These are phyloP conservation scores for Cremastobaeus sp. DNA, from an alignment of 2,888 invertebrate species.

Conservation along the genomic window DNA sequence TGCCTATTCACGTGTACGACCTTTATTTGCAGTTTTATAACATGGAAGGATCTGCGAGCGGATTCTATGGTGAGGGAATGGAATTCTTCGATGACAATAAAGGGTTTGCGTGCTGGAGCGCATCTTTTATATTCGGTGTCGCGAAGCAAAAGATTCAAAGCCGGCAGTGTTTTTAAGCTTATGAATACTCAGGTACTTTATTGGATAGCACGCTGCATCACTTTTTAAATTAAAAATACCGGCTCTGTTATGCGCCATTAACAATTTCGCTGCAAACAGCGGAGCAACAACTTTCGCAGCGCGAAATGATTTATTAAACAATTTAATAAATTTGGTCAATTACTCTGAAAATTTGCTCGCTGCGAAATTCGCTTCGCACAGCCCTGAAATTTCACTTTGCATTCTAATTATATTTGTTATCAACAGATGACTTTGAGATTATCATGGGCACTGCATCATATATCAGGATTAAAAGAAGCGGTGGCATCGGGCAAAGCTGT, in stretches of 20 bases:
- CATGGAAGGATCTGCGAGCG: slow-evolving; percentile 93
- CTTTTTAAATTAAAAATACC: no score
- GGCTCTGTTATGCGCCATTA: no score
- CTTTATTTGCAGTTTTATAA: slow-evolving; percentile 82
- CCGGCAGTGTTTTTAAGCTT: slow-evolving; percentile 90
- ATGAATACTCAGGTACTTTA: slow-evolving; percentile 88
- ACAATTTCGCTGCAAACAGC: no score
- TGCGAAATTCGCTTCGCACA: no score
- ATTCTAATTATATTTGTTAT: slow-evolving; percentile 1
- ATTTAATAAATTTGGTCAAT: no score
- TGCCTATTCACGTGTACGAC: no score
- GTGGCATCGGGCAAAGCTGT: slow-evolving; percentile 83
- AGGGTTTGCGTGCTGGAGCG: slow-evolving; percentile 83
- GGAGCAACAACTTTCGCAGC: no score
- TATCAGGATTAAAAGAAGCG: slow-evolving; percentile 84
- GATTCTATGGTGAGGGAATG: slow-evolving; percentile 85
- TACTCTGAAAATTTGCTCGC: no score
- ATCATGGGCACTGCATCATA: slow-evolving; percentile 87
- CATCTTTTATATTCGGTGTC: slow-evolving; percentile 87
- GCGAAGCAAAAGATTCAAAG: slow-evolving; percentile 88
- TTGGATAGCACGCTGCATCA: no score
- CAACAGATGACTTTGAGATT: slow-evolving; percentile 87
- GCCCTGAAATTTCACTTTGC: no score
- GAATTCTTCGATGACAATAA: slow-evolving; percentile 87
- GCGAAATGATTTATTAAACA: no score